Base-by-base conservation (phyloP, 2,888 invertebrate genomes). In the Thera obeliscata region DNA sequence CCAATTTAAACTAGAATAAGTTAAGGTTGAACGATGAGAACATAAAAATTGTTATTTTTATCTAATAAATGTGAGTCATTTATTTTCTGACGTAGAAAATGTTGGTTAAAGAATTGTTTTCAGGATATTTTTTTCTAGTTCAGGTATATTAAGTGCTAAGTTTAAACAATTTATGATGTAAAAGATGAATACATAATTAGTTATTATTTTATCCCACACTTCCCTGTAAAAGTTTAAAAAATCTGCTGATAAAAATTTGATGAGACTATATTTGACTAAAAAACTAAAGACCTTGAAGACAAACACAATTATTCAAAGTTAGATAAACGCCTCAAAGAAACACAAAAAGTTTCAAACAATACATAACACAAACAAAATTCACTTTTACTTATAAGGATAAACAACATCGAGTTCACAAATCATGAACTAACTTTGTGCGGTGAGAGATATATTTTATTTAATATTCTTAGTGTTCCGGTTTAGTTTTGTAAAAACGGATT, bases 341-440 rank as follows among this genome's bases (percentile, higher is more conserved):
- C 52, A 52, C 9, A 52, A 50, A 41, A 52, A 52, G 52, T 52
- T 33, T 52, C 52, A 33, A 52, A 52, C 33, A 52, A 52, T 52
- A 46, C 6, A 9, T 7, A 52, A 52, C 52, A 33, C 52, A 52
- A 52, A 52, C 52, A 52, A 52, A 50, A 33, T 22, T 43, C 41
- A 60, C 50, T 49, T 60, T 22, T 59, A 38, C 35, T 38, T 11
- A 11, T 41, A 62, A 56, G 56, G 33, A 66, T 66, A 66, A 66
- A 66, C 60, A 66, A 66, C 60, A 66, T 56, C 61, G 56, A 61
- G 65, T 61, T 50, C 60, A 61, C 61, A 61, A 61, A 56, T 66
- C 65, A 61, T 61, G 35, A 56, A 56, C 56, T 33, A 65, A 65
- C 64, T 62, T 56, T 22, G 9, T 35, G 41, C 46, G 38, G 36